Evolutionary conservation across 2,888 invertebrate genomes (phyloP), one percentile per base, ranked within the genome.

Genomic region (Aproaerema taeniolella): DNA sequence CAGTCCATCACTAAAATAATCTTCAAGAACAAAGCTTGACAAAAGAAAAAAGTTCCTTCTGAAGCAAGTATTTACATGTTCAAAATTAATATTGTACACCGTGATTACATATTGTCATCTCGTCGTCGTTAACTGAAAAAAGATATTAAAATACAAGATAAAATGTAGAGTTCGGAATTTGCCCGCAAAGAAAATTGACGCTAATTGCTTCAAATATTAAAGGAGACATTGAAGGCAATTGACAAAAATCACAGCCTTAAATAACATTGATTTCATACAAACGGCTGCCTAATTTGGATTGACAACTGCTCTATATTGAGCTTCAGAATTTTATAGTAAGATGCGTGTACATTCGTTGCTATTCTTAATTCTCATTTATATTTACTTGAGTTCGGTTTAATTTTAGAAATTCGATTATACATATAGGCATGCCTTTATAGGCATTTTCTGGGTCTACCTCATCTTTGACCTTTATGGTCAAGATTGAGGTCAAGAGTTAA

Each of bases 121-220:
- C n/a, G n/a, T n/a, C n/a, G n/a, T n/a, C 53, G 51, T 43, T 53
- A 52, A 66, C 61, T 57, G 53, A 39, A 49, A 59, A 49, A n/a
- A n/a, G n/a, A n/a, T n/a, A n/a, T n/a, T n/a, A n/a, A n/a, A n/a
- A n/a, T n/a, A n/a, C n/a, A n/a, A n/a, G n/a, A n/a, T n/a, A n/a
- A n/a, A n/a, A n/a, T n/a, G n/a, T n/a, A n/a, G 58, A 61, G 56
- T 58, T 55, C 51, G 47, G 35, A 55, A 54, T 47, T 48, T 42
- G 45, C 49, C 46, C 38, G 51, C 59, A 52, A 55, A 52, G 58
- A 60, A 67, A 65, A 64, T 64, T 57, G 58, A 67, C 57, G 58
- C 57, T 67, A 64, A 71, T 71, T 70, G 65, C 52, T 55, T 57
- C 50, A 61, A 63, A 57, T 58, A 55, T 60, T 53, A 59, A 60